phyloP scores from a whole-genome alignment of 2,888 invertebrate species.

The Lithodes maja region DNA sequence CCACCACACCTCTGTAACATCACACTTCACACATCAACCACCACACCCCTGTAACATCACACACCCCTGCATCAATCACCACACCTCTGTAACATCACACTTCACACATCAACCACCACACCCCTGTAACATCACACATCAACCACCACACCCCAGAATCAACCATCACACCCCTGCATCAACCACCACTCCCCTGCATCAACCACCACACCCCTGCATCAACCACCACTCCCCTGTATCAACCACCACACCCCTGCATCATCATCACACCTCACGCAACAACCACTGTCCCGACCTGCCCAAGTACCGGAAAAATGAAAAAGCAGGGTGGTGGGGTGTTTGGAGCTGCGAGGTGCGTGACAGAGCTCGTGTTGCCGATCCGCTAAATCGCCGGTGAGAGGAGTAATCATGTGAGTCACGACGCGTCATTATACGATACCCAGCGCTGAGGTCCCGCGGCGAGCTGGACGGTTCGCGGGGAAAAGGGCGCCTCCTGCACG shows the following conservation, averaged over 20 bases:
- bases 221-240: background rate
- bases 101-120: background rate
- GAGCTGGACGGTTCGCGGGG: background rate
- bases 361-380: slow-evolving; percentile 1
- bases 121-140: too few relatives aligned
- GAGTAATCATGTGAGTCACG: background rate
- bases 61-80: background rate
- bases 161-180: background rate
- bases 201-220: background rate
- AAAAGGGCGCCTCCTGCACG: background rate
- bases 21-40: background rate
- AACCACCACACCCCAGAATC: too few relatives aligned
- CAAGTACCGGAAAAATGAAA: background rate
- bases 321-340: background rate
- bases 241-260: background rate
- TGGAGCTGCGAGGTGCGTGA: background rate
- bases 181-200: background rate
- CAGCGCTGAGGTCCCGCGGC: background rate
- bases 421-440: background rate
- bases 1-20: background rate
- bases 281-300: background rate
- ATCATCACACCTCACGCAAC: slow-evolving; percentile 7
- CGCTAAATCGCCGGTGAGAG: background rate
- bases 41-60: background rate
- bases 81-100: background rate